Evolutionary conservation across 2,888 invertebrate genomes (phyloP), one percentile per base, ranked within the genome.

Genomic region (Oeneis ivallda): DNA sequence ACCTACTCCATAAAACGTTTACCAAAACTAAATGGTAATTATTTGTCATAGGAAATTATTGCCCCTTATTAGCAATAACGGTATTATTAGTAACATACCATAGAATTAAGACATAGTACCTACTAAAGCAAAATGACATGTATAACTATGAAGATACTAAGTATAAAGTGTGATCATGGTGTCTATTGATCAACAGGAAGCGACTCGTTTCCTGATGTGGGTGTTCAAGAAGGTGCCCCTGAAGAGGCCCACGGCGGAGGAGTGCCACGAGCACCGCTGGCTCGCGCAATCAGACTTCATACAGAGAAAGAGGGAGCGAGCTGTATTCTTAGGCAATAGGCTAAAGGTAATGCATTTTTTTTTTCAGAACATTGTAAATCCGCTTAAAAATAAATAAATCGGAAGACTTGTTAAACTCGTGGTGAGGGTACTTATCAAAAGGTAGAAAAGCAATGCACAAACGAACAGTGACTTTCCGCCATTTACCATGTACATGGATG

Each of bases 231-330:
- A 98, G 76, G 95, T 97, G 72, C 98, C 99, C 41, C 94, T 95
- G 96, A 98, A 99, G 94, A 94, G 99, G 78, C 98, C 99, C 71
- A 94, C 96, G 56, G 95, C 97, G 0, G 98, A 98, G 84, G 99
- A 99, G 86, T 98, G 98, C 79, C 94, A 97, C 82, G 98, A 98
- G 82, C 98, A 99, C 87, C 95, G 98, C 84, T 99, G 99, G 99
- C 93, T 99, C 65, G 93, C 97, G 75, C 96, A 97, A 50, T 96
- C 96, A 45, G 98, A 98, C 84, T 97, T 95, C 82, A 97, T 98
- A 96, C 96, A 97, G 77, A 96, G 96, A 87, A 97, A 98, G 85
- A 93, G 98, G 41, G 98, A 98, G 84, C 93, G 97, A 64, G 96
- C 97, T 37, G 93, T 96, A 70, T 98, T 98, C 92, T 92, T 96